These are phyloP conservation scores for Anthrax anthrax DNA, from an alignment of 2,888 invertebrate species.

Conservation along the genomic window DNA sequence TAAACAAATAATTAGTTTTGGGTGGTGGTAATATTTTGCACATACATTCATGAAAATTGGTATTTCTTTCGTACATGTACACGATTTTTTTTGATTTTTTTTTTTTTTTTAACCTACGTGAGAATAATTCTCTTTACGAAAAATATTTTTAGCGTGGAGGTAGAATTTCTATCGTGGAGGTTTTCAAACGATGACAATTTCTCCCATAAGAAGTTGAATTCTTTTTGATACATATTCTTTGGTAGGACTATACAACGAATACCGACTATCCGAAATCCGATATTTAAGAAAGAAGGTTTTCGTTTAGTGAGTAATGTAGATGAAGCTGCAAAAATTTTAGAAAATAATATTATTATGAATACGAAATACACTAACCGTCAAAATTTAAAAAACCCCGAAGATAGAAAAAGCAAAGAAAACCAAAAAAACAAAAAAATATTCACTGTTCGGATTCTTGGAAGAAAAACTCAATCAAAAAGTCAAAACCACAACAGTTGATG, in stretches of 20 bases:
- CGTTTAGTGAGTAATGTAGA: background rate
- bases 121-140: too few relatives aligned
- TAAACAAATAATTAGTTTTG: too few relatives aligned
- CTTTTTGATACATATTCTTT: too few relatives aligned
- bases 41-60: too few relatives aligned
- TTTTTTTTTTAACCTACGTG: too few relatives aligned
- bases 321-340: background rate
- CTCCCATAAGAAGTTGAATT: too few relatives aligned
- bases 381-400: background rate
- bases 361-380: background rate
- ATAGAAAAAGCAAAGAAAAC: background rate
- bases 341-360: background rate
- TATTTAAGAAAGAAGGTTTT: slow-evolving; percentile 2
- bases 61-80: too few relatives aligned
- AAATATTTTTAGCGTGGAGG: too few relatives aligned
- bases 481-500: background rate
- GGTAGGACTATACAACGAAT: background rate
- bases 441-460: background rate
- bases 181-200: too few relatives aligned
- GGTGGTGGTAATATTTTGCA: too few relatives aligned
- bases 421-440: background rate
- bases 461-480: background rate
- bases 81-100: too few relatives aligned
- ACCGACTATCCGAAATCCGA: background rate
- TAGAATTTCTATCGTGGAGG: too few relatives aligned